These are phyloP conservation scores for Fulica atra DNA, from an alignment of 2,113 vertebrate species.

Conservation along the genomic window DNA sequence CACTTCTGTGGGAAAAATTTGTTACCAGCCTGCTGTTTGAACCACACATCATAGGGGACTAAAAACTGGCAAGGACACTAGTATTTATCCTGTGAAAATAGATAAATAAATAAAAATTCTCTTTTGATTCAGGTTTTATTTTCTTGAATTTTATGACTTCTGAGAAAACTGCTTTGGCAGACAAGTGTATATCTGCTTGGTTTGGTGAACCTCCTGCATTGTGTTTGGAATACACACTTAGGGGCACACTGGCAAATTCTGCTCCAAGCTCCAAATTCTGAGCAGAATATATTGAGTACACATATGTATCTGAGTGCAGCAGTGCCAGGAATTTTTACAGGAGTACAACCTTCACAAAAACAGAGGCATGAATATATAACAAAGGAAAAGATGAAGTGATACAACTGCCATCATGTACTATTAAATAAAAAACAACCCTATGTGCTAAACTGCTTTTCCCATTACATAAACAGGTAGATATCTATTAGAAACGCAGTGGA, in stretches of 20 bases:
- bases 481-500: neutral
- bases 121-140: conserved; percentile 49
- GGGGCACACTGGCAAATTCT: neutral
- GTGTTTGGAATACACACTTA: conserved; percentile 1
- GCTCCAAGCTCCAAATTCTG: conserved; percentile 36
- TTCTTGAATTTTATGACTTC: conserved; percentile 40
- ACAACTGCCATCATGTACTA: neutral
- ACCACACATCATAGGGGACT: conserved; percentile 22
- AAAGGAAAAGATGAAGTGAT: neutral
- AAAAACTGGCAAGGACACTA: conserved; percentile 37
- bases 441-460: neutral
- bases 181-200: neutral
- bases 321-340: conserved; percentile 31
- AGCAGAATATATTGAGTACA: neutral
- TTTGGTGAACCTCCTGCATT: conserved; percentile 25
- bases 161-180: conserved; percentile 39
- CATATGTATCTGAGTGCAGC: neutral
- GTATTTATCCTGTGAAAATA: conserved; percentile 30
- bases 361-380: neutral
- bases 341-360: conserved; percentile 20
- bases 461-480: neutral
- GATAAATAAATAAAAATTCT: conserved; percentile 60
- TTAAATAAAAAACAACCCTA: neutral
- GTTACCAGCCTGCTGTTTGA: conserved; percentile 44
- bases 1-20: conserved; percentile 49